These are phyloP conservation scores for Steinernema carpocapsae DNA, from an alignment of 2,888 invertebrate species.

Conservation along the genomic window DNA sequence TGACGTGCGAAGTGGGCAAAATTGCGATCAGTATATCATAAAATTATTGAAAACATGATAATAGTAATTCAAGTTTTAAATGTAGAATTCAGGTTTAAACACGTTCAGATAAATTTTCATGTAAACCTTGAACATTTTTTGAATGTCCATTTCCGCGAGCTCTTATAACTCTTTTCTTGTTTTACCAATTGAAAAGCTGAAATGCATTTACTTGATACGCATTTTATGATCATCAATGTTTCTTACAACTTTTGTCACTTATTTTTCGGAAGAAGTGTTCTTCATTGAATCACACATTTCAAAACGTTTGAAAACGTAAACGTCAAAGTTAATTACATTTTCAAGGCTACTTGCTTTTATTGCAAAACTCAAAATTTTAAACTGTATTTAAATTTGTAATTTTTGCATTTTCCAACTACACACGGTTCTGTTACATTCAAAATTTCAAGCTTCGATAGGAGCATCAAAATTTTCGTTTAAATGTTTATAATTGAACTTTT, in stretches of 20 bases:
- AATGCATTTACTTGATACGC: too few species aligned
- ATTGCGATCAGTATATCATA: too few species aligned
- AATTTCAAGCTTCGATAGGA: background rate
- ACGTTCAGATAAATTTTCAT: background rate
- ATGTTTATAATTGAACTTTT: background rate
- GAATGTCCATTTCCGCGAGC: background rate
- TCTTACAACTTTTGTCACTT: too few species aligned
- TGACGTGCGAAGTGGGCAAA: background rate
- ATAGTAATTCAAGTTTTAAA: too few species aligned
- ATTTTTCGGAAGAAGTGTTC: background rate
- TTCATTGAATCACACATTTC: background rate
- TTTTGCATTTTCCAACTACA: background rate
- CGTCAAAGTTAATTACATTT: background rate
- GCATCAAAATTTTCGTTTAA: background rate
- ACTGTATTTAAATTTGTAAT: background rate
- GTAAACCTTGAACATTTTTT: background rate
- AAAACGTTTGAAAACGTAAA: background rate
- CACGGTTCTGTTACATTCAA: too few species aligned
- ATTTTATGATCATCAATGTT: too few species aligned
- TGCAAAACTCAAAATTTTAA: background rate
- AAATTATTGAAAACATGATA: too few species aligned
- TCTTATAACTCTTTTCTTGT: background rate
- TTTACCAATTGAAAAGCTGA: background rate
- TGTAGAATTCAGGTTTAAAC: too few species aligned
- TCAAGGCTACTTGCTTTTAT: background rate